Base-by-base conservation (phyloP, 1,140 invertebrate species). In the Sarcophaga bullata region DNA sequence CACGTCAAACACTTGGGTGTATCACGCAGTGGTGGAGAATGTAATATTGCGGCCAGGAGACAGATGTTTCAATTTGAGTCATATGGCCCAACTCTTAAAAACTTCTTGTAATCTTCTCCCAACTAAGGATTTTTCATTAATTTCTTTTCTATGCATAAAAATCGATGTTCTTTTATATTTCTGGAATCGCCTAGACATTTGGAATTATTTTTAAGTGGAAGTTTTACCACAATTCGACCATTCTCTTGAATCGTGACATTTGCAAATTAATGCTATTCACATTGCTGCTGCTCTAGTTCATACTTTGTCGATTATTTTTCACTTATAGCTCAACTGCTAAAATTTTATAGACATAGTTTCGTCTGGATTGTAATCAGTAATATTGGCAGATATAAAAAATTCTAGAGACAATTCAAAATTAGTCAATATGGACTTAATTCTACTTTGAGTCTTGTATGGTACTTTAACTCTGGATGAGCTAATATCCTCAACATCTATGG, bases 1-100 rank as follows among this genome's bases (percentile, higher is more conserved):
- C 13, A 68, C 84, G 81, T 87, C 85, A 72, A 89, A 89, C 19
- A 89, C 87, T 6, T 49, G 82, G 75, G 5, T 13, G 13, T 49
- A 82, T 19, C 2, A 80, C 82, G 62, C 82, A 82, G 10, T 80
- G 75, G 46, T 82, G 76, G 1, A 75, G 82, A 4, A 82, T 68
- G 10, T 68, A 80, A 46, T 72, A 82, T 13, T 82, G 52, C 6
- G 82, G 78, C 4, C 37, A n/a, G 3, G 8, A 3, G 1, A 47
- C 15, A 15, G 47, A 1, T 11, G 62, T 62, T 6, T 58, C n/a
- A 11, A 73, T 47, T 47, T 3, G 19, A n/a, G 80, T 13, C 82
- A 83, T 83, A 13, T 81, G 80, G 0, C 73, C 80, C 37, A 83
- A 3, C 25, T 47, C 54, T 49, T 72, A 54, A 81, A 81, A n/a